Evolutionary conservation across 2,797 vertebrate genomes (phyloP), one percentile per base, ranked within the genome.

Genomic region (Adelosebastes latens): DNA sequence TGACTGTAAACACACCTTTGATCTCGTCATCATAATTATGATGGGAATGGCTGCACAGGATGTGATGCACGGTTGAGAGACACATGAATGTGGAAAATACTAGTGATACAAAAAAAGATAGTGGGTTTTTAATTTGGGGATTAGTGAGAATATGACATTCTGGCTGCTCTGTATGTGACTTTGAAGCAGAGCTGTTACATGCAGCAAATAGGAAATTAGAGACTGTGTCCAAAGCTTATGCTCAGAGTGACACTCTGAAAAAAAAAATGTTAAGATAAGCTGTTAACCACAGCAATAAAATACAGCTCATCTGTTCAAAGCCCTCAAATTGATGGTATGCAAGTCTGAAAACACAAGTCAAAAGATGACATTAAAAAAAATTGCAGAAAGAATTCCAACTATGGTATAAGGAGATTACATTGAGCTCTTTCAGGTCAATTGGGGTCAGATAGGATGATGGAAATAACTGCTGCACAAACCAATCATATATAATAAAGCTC

Each of bases 381-480:
- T 84, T 70, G 53, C 72, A 49, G 63, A 77, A 86, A 81, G 79
- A 93, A 89, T 89, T 61, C 77, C 79, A 88, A 80, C 86, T 82
- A 81, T 75, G 84, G 64, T 81, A 59, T 88, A 86, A 92, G 81
- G 73, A 90, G 93, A 93, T 95, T 93, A 92, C 18, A 85, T 49
- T 90, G 88, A 89, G 91, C 89, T 88, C 78, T 89, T 75, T 59
- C 31, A 70, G 88, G 91, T 93, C 93, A 93, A 76, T 80, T 84
- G 88, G 87, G 93, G 89, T 90, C 80, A 87, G 83, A 77, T 65
- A 73, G 82, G 65, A 87, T 82, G 87, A 89, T 86, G 86, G 79
- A 83, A 88, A 89, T 88, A 86, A 87, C 83, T 80, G 78, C 83
- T 67, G 83, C 61, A 82, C 68, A 85, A 90, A 89, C 84, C 85